These are phyloP conservation scores for Sebastes umbrosus DNA, from an alignment of 2,797 vertebrate species.

Conservation along the genomic window DNA sequence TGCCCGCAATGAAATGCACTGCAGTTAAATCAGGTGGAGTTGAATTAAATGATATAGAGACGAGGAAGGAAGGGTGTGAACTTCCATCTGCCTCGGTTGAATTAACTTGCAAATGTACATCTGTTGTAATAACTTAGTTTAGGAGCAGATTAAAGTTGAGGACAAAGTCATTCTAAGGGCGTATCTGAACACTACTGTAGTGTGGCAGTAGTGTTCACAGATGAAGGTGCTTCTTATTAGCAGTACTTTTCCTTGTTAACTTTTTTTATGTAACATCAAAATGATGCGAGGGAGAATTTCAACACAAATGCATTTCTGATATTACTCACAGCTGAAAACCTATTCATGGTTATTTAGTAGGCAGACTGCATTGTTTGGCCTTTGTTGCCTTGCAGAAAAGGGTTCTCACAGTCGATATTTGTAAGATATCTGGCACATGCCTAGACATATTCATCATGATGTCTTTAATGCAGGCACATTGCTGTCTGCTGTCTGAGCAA, in stretches of 20 bases:
- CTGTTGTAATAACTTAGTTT: not conserved
- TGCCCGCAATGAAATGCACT: slow-evolving; percentile 24
- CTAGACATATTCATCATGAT: not conserved
- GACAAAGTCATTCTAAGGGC: not conserved
- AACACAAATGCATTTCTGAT: not conserved
- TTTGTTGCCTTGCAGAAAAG: slow-evolving; percentile 32
- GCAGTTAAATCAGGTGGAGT: slow-evolving; percentile 25
- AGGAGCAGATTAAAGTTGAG: not conserved
- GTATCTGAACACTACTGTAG: not conserved
- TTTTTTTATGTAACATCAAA: slow-evolving; percentile 10
- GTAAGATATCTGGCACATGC: slow-evolving; percentile 26
- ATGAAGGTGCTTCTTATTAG: not conserved
- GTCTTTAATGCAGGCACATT: not conserved
- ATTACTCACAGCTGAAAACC: not conserved
- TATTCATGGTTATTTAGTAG: not conserved
- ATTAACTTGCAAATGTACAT: slow-evolving; percentile 1
- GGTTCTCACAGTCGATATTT: slow-evolving; percentile 9
- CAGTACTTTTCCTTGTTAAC: not conserved
- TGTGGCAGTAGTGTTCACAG: not conserved
- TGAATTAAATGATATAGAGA: slow-evolving; percentile 21
- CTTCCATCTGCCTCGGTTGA: slow-evolving; percentile 8
- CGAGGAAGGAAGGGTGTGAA: not conserved
- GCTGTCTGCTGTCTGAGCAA: slow-evolving; percentile 25
- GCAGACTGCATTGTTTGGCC: slow-evolving; percentile 19
- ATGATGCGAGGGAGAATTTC: slow-evolving; percentile 1